Evolutionary conservation across 1,140 invertebrate species (phyloP).

Genomic region (Mylabris phalerata): DNA sequence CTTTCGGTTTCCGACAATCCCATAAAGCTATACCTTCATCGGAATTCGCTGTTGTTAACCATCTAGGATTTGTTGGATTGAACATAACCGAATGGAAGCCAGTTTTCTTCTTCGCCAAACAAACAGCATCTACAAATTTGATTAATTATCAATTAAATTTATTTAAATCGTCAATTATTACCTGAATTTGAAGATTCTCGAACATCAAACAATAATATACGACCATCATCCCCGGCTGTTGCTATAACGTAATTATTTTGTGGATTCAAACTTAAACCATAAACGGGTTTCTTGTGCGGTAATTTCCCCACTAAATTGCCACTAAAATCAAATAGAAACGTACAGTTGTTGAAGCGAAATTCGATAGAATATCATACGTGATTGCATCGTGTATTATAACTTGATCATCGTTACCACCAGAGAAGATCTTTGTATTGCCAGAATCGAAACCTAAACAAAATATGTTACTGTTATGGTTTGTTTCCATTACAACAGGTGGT

Average conservation of each 20-base stretch:
- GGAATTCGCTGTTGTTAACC: constrained; percentile 82
- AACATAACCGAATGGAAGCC: constrained; percentile 89
- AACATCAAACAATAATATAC: constrained; percentile 79
- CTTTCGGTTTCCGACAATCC: constrained; percentile 77
- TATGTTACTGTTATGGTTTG: constrained; percentile 85
- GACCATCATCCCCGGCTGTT: constrained; percentile 85
- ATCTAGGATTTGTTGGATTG: constrained; percentile 74
- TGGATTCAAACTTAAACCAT: constrained; percentile 80
- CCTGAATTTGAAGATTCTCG: constrained; percentile 49
- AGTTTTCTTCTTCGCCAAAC: constrained; percentile 58
- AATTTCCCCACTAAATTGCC: constrained; percentile 67
- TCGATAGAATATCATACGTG: constrained; percentile 53
- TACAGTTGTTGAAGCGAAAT: background rate
- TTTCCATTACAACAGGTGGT: constrained; percentile 66
- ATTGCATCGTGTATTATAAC: constrained; percentile 79
- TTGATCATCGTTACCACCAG: constrained; percentile 91
- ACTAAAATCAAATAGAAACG: constrained; percentile 44
- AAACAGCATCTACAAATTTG: constrained; percentile 49
- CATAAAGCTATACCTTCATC: constrained; percentile 82
- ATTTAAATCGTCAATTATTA: background rate
- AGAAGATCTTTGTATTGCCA: constrained; percentile 75
- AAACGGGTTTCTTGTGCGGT: constrained; percentile 81
- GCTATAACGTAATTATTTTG: constrained; percentile 75
- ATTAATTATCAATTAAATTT: background rate
- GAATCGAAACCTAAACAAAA: constrained; percentile 85